phyloP scores from a whole-genome alignment of 2,113 vertebrate genomes.

The Hemicordylus capensis region DNA sequence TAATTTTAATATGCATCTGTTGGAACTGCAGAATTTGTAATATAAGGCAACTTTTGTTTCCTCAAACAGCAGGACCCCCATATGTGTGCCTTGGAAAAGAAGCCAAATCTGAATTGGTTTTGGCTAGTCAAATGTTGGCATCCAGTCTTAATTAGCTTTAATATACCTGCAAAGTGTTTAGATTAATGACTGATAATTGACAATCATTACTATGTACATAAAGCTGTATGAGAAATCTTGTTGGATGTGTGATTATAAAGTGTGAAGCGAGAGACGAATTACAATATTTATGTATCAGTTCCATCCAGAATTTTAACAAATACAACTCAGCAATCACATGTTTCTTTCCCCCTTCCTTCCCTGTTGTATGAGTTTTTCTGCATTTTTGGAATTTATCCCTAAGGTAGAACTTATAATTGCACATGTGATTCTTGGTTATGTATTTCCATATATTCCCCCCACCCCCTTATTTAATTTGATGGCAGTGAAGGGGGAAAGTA shows the following conservation, averaged over 20 bases:
- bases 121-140: background rate
- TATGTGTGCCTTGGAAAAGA: background rate
- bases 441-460: background rate
- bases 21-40: background rate
- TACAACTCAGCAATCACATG: background rate
- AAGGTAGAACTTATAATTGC: background rate
- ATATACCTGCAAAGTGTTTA: slow-evolving; percentile 7
- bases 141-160: slow-evolving; percentile 6
- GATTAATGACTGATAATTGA: slow-evolving; percentile 1
- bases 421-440: background rate
- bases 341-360: background rate
- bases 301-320: background rate
- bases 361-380: background rate
- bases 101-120: slow-evolving; percentile 12
- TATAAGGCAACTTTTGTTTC: background rate
- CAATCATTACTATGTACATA: background rate
- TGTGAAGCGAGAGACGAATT: background rate
- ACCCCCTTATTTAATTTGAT: background rate
- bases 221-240: background rate
- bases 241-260: background rate
- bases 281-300: background rate
- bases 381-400: background rate
- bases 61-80: background rate
- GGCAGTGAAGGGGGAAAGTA: background rate
- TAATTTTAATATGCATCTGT: background rate